Evolutionary conservation across 2,113 vertebrate species (phyloP).

Genomic region (Arothron firmamentum): DNA sequence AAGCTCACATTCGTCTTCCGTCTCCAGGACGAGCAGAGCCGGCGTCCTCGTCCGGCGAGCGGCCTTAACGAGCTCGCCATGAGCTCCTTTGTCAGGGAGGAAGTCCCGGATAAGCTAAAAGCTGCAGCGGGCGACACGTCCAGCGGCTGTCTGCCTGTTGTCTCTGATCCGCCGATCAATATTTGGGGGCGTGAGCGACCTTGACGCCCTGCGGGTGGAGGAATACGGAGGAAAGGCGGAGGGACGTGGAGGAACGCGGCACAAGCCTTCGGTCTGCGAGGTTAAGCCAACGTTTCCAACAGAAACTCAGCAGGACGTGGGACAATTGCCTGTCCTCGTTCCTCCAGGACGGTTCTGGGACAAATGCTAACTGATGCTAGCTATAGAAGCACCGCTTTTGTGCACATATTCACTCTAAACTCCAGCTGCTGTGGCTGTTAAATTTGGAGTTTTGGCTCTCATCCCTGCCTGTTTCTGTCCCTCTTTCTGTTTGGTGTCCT

Average conservation of each 20-base stretch:
- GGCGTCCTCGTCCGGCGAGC: constrained; percentile 32
- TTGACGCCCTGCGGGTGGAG: not conserved
- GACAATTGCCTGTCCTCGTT: too few relatives aligned
- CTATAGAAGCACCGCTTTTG: too few relatives aligned
- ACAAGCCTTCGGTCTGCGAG: too few relatives aligned
- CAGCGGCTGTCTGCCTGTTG: constrained; percentile 19
- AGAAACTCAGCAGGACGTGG: not conserved
- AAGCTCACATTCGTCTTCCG: constrained; percentile 63
- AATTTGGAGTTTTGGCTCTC: too few relatives aligned
- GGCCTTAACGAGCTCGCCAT: constrained; percentile 49
- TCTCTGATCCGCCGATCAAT: constrained; percentile 33
- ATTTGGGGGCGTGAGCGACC: constrained; percentile 39
- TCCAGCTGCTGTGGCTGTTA: too few relatives aligned
- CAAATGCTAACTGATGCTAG: too few relatives aligned
- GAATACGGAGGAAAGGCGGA: constrained; percentile 1
- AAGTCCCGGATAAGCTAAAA: constrained; percentile 39
- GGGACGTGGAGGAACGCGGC: not conserved
- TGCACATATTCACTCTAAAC: too few relatives aligned
- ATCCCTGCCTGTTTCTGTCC: too few relatives aligned
- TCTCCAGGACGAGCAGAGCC: constrained; percentile 32
- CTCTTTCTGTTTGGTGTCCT: too few relatives aligned
- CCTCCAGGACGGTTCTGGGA: too few relatives aligned
- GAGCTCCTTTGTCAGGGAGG: constrained; percentile 42
- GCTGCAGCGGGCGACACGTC: not conserved
- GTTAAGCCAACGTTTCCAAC: constrained; percentile 4